A percentile compares a stretch with the other conserved stretches of the same genome.
These are phyloP conservation scores for Epizoanthus illoricatus DNA, from an alignment of 92 coral and sea anemone genomes.

Conservation along the genomic window DNA sequence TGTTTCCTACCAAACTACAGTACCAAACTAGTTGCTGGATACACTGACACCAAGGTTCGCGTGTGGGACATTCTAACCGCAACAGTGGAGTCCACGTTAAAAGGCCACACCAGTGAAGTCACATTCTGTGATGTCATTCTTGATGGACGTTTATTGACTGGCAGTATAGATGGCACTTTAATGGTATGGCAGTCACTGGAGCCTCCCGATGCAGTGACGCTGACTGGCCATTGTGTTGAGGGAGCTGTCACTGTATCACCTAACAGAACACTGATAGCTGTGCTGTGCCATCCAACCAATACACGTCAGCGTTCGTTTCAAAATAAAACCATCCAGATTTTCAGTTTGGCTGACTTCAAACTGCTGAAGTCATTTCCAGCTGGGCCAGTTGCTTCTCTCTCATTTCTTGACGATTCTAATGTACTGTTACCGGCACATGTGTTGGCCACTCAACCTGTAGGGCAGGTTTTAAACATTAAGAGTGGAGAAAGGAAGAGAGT, in stretches of 20 bases:
- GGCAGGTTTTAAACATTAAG: not conserved
- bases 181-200: slow-evolving; percentile 21
- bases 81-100: not conserved
- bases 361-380: slow-evolving; percentile 3
- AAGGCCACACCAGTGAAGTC: not conserved
- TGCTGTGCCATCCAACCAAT: not conserved
- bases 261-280: slow-evolving; percentile 18
- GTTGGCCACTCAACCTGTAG: not conserved
- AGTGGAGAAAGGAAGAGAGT: not conserved
- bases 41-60: slow-evolving; percentile 8
- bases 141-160: slow-evolving; percentile 7
- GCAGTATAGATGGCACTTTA: not conserved
- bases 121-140: not conserved
- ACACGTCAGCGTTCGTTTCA: not conserved
- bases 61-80: slow-evolving; percentile 17
- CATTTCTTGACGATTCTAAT: slow-evolving; percentile 11
- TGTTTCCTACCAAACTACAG: slow-evolving; percentile 12
- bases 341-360: slow-evolving; percentile 2
- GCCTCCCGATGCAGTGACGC: not conserved
- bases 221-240: not conserved
- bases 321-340: not conserved
- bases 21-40: slow-evolving; percentile 18
- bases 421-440: not conserved
- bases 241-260: slow-evolving; percentile 18
- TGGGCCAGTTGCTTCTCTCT: not conserved